phyloP scores from a whole-genome alignment of 2,797 vertebrate genomes.

The Petrocephalus schoutedeni region DNA sequence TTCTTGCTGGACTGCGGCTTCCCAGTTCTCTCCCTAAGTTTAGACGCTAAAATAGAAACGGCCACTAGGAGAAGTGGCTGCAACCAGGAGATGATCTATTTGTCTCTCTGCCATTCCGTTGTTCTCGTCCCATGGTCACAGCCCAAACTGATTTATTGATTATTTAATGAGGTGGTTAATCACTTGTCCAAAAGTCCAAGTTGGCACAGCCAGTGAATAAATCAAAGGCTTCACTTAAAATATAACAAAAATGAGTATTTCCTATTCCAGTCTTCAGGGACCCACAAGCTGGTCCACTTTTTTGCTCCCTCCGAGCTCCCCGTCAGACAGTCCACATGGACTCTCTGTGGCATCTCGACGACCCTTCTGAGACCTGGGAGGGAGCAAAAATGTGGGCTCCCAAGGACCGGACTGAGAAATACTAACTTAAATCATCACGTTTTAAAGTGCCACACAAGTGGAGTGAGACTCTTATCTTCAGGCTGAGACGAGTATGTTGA shows the following conservation, averaged over 20 bases:
- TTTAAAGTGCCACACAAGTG: slow-evolving; percentile 15
- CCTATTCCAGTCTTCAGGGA: no score
- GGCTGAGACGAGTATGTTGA: not conserved
- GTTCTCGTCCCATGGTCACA: slow-evolving; percentile 37
- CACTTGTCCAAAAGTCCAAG: slow-evolving; percentile 46
- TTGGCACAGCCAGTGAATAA: slow-evolving; percentile 35
- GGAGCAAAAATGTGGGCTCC: no score
- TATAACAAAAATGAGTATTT: not conserved
- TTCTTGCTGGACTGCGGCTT: slow-evolving; percentile 35
- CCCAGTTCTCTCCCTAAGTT: slow-evolving; percentile 44
- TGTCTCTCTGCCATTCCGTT: slow-evolving; percentile 28
- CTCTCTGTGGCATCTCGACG: no score
- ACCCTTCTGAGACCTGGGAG: no score
- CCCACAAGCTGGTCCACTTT: no score
- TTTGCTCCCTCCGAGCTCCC: no score
- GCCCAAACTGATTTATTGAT: slow-evolving; percentile 47
- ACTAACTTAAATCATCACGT: slow-evolving; percentile 33
- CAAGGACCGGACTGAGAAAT: no score
- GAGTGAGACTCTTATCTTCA: slow-evolving; percentile 9
- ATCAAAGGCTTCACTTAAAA: slow-evolving; percentile 34
- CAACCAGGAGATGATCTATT: slow-evolving; percentile 40
- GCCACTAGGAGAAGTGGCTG: slow-evolving; percentile 40
- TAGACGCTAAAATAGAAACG: slow-evolving; percentile 57
- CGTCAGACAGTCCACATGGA: no score
- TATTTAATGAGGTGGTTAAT: slow-evolving; percentile 47